Base-by-base conservation (phyloP, 2,888 invertebrate genomes). In the Pammene fasciana region DNA sequence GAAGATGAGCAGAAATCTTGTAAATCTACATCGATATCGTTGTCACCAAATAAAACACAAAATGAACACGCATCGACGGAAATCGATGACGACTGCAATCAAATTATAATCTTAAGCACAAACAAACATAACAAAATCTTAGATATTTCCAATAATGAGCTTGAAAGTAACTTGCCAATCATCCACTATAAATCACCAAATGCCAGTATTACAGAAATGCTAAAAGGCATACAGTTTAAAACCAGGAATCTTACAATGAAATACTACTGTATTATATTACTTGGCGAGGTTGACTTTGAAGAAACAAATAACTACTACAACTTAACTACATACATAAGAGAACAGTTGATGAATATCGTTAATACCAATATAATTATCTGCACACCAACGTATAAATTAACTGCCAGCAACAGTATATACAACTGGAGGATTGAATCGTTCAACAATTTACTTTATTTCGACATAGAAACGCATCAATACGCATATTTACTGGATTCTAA, bases 221-320 rank as follows among this genome's bases (percentile, higher is more conserved):
- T 56, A 36, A 41, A 56, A 57, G 43, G 18, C 10, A 43, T 57
- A 43, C 43, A 41, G 11, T 18, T 57, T 13, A 57, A 57, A 57
- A 57, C 57, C 6, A 43, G 10, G 18, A 38, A 57, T 18, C 18
- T 57, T n/a, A 57, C 57, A 10, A 18, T 57, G 13, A 43, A 43
- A 8, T 18, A 57, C 8, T 57, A 57, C 13, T 57, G 57, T 43
- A 43, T 57, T 16, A 43, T 57, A 43, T 8, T 57, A 18, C 16
- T 57, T n/a, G 57, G 57, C 16, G 57, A 57, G 13, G 43, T 11
- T 18, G 57, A 57, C 18, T 57, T 57, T 57, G 41, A 43, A 41
- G 18, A 5, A 10, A 57, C 57, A 43, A 57, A 57, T 10, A 57
- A 57, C 7, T 57, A 57, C 18, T 41, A 18, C 57, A 18, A 43